phyloP scores from a whole-genome alignment of 2,888 invertebrate genomes.

The Eupithecia tripunctaria region DNA sequence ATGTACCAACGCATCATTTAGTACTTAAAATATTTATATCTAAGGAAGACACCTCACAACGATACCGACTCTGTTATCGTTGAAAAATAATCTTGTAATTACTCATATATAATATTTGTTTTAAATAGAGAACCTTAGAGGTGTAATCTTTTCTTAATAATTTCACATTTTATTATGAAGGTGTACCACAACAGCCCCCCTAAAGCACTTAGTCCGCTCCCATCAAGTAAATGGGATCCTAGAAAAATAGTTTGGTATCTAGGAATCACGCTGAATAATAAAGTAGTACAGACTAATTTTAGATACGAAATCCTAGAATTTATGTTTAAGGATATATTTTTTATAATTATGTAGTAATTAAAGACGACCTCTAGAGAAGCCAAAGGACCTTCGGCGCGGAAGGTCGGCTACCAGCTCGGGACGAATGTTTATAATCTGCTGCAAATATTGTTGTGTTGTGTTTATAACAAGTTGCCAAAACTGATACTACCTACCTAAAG shows the following conservation, averaged over 20 bases:
- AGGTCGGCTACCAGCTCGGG: no score
- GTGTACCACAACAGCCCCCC: neutral
- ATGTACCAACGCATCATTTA: neutral
- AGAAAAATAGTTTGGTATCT: slow-evolving; percentile 14
- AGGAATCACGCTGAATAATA: slow-evolving; percentile 7
- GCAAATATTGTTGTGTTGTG: no score
- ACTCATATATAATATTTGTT: neutral
- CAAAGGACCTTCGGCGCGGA: no score
- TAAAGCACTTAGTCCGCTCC: neutral
- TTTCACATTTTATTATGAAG: neutral
- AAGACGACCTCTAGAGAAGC: neutral
- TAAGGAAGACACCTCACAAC: no score
- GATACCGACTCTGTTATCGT: neutral
- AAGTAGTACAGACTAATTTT: slow-evolving; percentile 3
- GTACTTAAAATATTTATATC: neutral
- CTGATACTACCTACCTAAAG: no score
- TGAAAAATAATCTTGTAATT: neutral
- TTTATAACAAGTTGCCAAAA: no score
- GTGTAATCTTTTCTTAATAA: neutral
- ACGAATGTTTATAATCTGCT: no score
- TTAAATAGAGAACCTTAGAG: neutral
- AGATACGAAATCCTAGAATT: neutral
- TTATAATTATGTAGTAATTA: neutral
- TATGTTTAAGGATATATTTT: neutral
- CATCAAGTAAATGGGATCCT: neutral